Evolutionary conservation across 2,113 vertebrate species (phyloP).

Genomic region (Sturnira hondurensis): DNA sequence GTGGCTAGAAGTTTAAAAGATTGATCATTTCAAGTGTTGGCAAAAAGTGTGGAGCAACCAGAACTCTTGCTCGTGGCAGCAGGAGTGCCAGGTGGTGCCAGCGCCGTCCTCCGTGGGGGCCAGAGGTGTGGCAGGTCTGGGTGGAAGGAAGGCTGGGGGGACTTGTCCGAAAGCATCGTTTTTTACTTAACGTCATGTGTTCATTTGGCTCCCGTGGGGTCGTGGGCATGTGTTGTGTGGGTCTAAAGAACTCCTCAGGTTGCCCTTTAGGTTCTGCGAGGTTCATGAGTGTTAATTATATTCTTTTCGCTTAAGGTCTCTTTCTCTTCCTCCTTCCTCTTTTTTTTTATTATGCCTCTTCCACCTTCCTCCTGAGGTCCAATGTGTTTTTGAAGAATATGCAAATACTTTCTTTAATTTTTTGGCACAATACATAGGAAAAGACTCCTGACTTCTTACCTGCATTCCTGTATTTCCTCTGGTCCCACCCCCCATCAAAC

Average conservation of each 20-base stretch:
- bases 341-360: not conserved
- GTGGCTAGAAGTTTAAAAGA: not conserved
- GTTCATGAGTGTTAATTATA: accelerated
- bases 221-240: accelerated
- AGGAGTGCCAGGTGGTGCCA: accelerated
- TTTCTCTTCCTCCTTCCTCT: not conserved
- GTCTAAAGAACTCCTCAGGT: not conserved
- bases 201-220: not conserved
- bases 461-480: not conserved
- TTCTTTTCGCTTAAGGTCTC: not conserved
- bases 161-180: accelerated
- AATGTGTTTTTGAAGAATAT: not conserved
- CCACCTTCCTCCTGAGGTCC: not conserved
- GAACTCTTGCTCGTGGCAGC: not conserved
- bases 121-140: accelerated
- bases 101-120: not conserved
- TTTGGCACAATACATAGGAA: not conserved
- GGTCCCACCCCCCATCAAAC: not conserved
- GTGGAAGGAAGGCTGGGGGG: not conserved
- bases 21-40: not conserved
- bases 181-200: not conserved
- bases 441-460: not conserved
- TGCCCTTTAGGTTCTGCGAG: not conserved
- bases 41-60: not conserved
- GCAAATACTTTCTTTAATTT: not conserved